phyloP scores from a whole-genome alignment of 2,888 invertebrate species.

The Leptura quadrifasciata region DNA sequence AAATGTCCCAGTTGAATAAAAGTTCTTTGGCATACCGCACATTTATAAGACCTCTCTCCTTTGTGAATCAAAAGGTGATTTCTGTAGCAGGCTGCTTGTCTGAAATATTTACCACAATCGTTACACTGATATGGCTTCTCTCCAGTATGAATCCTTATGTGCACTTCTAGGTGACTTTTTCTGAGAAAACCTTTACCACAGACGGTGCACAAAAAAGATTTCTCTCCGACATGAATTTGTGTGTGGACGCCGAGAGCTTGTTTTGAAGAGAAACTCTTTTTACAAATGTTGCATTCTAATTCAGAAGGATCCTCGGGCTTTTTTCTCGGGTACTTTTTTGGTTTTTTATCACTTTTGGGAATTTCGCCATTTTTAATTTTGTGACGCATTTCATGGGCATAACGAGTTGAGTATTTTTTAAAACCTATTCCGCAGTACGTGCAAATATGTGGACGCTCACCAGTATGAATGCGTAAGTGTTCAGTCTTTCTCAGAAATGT shows the following conservation, averaged over 20 bases:
- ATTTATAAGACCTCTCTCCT: slow-evolving; percentile 50
- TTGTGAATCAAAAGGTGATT: slow-evolving; percentile 52
- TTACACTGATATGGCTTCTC: slow-evolving; percentile 50
- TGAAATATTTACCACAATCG: slow-evolving; percentile 50
- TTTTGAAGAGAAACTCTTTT: slow-evolving; percentile 49
- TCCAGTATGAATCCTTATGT: slow-evolving; percentile 50
- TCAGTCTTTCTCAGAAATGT: slow-evolving; percentile 50
- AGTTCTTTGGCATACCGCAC: slow-evolving; percentile 47
- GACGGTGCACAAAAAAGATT: slow-evolving; percentile 50
- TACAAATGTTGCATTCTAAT: slow-evolving; percentile 46
- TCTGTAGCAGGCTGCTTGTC: slow-evolving; percentile 46
- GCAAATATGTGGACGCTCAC: slow-evolving; percentile 51
- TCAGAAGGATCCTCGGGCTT: slow-evolving; percentile 37
- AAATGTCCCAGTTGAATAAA: slow-evolving; percentile 52
- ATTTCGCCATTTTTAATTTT: slow-evolving; percentile 52
- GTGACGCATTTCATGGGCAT: slow-evolving; percentile 51
- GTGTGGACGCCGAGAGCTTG: slow-evolving; percentile 47
- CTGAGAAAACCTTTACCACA: slow-evolving; percentile 52
- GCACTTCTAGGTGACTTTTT: slow-evolving; percentile 52
- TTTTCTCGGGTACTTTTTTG: slow-evolving; percentile 37
- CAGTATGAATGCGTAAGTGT: slow-evolving; percentile 51
- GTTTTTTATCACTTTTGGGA: slow-evolving; percentile 23
- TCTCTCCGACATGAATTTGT: slow-evolving; percentile 52
- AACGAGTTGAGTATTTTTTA: slow-evolving; percentile 52
- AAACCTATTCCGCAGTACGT: slow-evolving; percentile 50